phyloP scores from a whole-genome alignment of 1,140 invertebrate species.

The Trichonephila clavipes region DNA sequence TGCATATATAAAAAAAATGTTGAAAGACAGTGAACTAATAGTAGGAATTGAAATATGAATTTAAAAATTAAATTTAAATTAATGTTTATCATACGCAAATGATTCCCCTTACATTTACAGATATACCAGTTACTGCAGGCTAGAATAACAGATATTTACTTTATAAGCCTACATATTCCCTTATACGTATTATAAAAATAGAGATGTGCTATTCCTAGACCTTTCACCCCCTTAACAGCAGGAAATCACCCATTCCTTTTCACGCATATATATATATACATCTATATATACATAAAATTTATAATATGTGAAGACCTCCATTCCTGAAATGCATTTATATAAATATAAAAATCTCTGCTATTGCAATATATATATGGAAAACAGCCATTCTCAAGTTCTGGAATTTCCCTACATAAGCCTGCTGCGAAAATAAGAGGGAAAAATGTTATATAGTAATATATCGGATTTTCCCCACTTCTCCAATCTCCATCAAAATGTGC shows the following conservation, averaged over 20 bases:
- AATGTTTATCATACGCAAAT: too few relatives aligned
- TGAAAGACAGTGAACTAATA: too few relatives aligned
- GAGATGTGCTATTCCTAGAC: too few relatives aligned
- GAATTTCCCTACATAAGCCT: slow-evolving; percentile 39
- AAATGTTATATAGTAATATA: slow-evolving; percentile 55
- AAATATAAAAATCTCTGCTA: background rate
- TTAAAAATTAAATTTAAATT: too few relatives aligned
- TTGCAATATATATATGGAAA: background rate
- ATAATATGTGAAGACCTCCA: background rate
- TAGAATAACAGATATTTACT: too few relatives aligned
- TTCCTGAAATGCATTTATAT: background rate
- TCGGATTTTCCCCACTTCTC: slow-evolving; percentile 44
- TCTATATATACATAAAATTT: slow-evolving; percentile 4
- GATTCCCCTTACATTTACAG: too few relatives aligned
- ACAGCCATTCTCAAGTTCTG: background rate
- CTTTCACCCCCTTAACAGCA: background rate
- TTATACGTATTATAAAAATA: too few relatives aligned
- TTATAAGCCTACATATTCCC: too few relatives aligned
- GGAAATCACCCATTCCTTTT: background rate
- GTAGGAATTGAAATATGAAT: too few relatives aligned
- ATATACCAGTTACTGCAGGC: too few relatives aligned
- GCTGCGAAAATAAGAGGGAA: slow-evolving; percentile 6
- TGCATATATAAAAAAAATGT: too few relatives aligned
- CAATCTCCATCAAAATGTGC: slow-evolving; percentile 53
- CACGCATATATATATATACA: background rate